Evolutionary conservation across 2,797 vertebrate species (phyloP).

Genomic region (Leuciscus waleckii): DNA sequence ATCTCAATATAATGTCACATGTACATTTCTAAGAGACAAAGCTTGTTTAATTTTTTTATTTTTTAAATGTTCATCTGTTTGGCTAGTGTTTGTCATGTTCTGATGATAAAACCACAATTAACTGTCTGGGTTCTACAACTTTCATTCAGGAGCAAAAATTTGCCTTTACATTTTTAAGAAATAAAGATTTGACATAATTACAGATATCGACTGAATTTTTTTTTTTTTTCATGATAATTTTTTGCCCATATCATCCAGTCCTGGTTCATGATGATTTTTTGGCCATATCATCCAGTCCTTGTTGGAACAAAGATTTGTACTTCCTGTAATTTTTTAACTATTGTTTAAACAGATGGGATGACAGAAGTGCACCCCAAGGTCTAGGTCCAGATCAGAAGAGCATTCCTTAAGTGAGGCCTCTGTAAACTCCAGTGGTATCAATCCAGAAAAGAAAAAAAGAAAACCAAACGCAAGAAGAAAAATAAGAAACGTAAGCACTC

Average conservation of each 20-base stretch:
- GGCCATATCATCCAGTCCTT: background rate
- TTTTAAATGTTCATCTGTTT: too few relatives aligned
- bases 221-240: background rate
- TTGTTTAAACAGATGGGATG: constrained; percentile 88
- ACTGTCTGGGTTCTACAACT: too few relatives aligned
- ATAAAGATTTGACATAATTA: background rate
- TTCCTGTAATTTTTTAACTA: constrained; percentile 69
- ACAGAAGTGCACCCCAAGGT: constrained; percentile 87
- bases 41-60: too few relatives aligned
- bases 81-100: too few relatives aligned
- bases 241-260: background rate
- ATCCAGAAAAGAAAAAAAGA: constrained; percentile 89
- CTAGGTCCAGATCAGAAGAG: constrained; percentile 86
- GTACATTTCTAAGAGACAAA: too few relatives aligned
- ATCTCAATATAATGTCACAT: too few relatives aligned
- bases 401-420: constrained; percentile 82
- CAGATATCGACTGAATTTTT: background rate
- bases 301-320: background rate
- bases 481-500: constrained; percentile 89
- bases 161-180: too few relatives aligned
- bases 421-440: constrained; percentile 77
- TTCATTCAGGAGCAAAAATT: too few relatives aligned
- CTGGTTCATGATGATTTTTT: background rate
- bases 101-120: too few relatives aligned
- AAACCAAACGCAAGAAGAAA: constrained; percentile 91